A percentile compares a stretch with the other conserved stretches of the same genome.
These are phyloP conservation scores for Drepanosiphum platanoidis DNA, from an alignment of 2,888 invertebrate genomes.

Conservation along the genomic window DNA sequence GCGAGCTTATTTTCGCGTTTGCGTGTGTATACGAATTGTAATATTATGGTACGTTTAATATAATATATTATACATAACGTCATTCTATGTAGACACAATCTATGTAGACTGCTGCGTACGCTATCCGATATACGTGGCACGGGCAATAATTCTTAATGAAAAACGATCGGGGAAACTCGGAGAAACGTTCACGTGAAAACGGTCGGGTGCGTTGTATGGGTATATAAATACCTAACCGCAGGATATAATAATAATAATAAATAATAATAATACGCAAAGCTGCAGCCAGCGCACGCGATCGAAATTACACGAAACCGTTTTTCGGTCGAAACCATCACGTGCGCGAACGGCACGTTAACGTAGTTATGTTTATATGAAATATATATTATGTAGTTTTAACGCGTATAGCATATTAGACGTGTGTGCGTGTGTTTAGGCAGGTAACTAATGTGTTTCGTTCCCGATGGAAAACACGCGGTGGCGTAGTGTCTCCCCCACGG, in stretches of 20 bases:
- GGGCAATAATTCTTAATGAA: constrained; percentile 22
- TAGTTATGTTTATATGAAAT: not conserved
- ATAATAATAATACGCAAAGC: not conserved
- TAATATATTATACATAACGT: too few relatives aligned
- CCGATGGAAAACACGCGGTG: not conserved
- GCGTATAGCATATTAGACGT: too few relatives aligned
- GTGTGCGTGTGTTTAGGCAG: too few relatives aligned
- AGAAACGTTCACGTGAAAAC: not conserved
- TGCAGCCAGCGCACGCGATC: constrained; percentile 18
- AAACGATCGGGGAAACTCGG: constrained; percentile 19
- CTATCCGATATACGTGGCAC: too few relatives aligned
- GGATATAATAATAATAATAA: not conserved
- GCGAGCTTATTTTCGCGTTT: not conserved
- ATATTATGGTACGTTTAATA: not conserved
- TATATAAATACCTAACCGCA: not conserved
- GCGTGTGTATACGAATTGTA: not conserved
- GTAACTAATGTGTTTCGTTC: not conserved
- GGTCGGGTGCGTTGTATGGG: not conserved
- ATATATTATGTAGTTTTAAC: not conserved
- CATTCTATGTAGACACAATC: too few relatives aligned
- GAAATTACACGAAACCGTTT: not conserved
- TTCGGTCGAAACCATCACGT: too few relatives aligned
- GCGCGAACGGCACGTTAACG: not conserved
- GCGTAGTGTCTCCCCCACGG: too few relatives aligned
- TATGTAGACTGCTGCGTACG: not conserved